Evolutionary conservation across 2,888 invertebrate species (phyloP), one percentile per base, ranked within the genome.

Genomic region (Apantesis nais): DNA sequence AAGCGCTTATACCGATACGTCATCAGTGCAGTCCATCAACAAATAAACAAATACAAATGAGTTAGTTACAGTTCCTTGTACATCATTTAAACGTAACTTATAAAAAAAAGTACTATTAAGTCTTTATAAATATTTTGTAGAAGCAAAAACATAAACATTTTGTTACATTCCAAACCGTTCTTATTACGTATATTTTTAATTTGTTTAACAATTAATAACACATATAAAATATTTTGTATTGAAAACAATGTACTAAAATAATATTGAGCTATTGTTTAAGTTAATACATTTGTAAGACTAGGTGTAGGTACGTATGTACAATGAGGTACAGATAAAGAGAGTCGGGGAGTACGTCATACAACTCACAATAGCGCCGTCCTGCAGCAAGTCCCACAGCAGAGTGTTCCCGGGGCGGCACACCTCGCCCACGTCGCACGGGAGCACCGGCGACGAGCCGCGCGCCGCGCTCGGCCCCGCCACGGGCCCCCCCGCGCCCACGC

Each of bases 391-490:
- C 99, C 99, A 99, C 2, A 99, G 96, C 75, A 99, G 93, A 11
- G 99, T 99, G 89, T 98, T 98, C 2, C 99, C 99, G 60, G 98
- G 98, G 82, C 98, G 97, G 89, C 99, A 99, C 39, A 99, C 98
- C 84, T 97, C 97, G 78, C 97, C 97, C 77, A 96, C 93, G 85
- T 95, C 96, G 85, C 96, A 96, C 85, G 96, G 88, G 48, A 88
- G 85, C 68, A 87, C 84, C 55, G 94, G 75, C 87, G 83, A 73
- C 72, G 82, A 68, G 19, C 72, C 80, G n/a, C 80, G 83, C 69
- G 52, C 74, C 0, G 77, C 96, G 86, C 96, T 96, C 85, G 96
- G 74, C 70, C 72, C 71, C 55, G 63, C 70, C 71, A 72, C 92
- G 25, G 48, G 74, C 70, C 72, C 71, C 39, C 62, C 67, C 70